A percentile compares a stretch with the other conserved stretches of the same genome.
Evolutionary conservation across 2,888 invertebrate species (phyloP).

Genomic region (Miltochrista miniata): DNA sequence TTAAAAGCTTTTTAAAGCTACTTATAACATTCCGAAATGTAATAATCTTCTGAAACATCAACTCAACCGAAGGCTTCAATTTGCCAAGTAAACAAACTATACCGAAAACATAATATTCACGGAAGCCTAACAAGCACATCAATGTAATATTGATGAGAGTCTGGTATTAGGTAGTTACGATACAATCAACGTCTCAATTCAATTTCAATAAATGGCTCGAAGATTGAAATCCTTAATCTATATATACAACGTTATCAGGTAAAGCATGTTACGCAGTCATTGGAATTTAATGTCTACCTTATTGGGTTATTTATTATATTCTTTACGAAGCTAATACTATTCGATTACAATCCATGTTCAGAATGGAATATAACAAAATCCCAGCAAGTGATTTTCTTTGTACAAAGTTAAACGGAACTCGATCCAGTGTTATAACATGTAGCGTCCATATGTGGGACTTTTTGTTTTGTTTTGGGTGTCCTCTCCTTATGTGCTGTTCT

Average conservation of each 20-base stretch:
- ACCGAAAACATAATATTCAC: conserved; percentile 11
- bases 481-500: conserved; percentile 23
- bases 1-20: no score
- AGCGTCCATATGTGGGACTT: conserved; percentile 35
- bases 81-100: conserved; percentile 2
- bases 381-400: conserved; percentile 37
- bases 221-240: conserved; percentile 40
- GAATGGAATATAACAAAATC: conserved; percentile 30
- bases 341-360: conserved; percentile 37
- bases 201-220: conserved; percentile 40
- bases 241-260: conserved; percentile 33
- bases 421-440: conserved; percentile 41
- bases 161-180: conserved; percentile 31
- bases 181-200: conserved; percentile 34
- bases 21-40: no score
- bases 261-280: conserved; percentile 28
- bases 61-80: no score
- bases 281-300: conserved; percentile 33
- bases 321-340: conserved; percentile 38
- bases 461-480: conserved; percentile 40
- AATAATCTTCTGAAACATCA: no score
- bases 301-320: conserved; percentile 29
- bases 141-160: conserved; percentile 27
- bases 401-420: conserved; percentile 39
- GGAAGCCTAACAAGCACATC: conserved; percentile 3